Conservation (phyloP, 92 coral and sea anemone genomes). For the Blastomussa wellsi region DNA sequence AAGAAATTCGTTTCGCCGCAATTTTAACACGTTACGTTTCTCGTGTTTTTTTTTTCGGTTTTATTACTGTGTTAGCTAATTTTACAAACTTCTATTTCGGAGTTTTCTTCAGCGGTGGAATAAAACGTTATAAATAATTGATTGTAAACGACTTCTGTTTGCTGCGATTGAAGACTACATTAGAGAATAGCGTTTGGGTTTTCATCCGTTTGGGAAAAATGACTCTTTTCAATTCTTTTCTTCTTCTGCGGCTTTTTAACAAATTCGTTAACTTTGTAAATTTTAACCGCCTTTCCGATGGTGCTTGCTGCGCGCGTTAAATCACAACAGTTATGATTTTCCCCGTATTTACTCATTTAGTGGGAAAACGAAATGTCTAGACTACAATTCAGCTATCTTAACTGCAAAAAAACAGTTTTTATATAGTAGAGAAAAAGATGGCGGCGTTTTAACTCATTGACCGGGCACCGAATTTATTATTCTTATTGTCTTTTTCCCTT, state of each 20-base stretch:
- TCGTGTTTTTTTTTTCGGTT: conserved; percentile 28
- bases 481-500: neutral
- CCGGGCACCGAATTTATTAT: neutral
- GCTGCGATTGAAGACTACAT: conserved; percentile 43
- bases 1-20: conserved; percentile 1
- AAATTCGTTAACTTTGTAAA: conserved; percentile 52
- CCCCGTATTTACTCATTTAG: conserved; percentile 18
- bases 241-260: conserved; percentile 41
- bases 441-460: neutral
- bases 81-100: conserved; percentile 32
- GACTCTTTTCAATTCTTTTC: conserved; percentile 21
- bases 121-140: conserved; percentile 82
- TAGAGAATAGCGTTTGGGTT: conserved; percentile 55
- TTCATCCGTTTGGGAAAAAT: conserved; percentile 23
- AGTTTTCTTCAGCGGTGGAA: conserved; percentile 38
- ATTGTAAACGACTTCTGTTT: conserved; percentile 70
- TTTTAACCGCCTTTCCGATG: conserved; percentile 38
- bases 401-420: conserved; percentile 35
- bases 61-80: conserved; percentile 20
- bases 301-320: conserved; percentile 24
- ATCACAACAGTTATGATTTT: conserved; percentile 4
- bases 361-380: conserved; percentile 29
- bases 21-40: conserved; percentile 23
- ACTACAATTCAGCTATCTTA: conserved; percentile 30
- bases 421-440: conserved; percentile 2